Percentiles rank a stretch among this genome's conserved stretches.
These are phyloP conservation scores for Temnothorax rugatulus DNA, from an alignment of 2,888 invertebrate genomes.

Conservation along the genomic window DNA sequence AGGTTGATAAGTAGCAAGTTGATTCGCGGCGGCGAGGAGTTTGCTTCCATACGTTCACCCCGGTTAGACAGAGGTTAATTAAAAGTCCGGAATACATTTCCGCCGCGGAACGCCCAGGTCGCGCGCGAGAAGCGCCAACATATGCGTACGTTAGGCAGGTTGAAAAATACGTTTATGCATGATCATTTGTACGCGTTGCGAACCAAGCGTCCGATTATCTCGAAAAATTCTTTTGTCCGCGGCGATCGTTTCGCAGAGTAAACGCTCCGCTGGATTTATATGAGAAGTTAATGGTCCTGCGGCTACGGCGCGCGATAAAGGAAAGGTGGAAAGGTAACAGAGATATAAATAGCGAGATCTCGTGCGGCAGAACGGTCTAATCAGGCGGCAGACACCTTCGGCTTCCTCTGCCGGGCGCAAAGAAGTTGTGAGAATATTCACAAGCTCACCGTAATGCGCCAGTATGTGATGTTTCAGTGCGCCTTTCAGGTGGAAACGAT, in stretches of 20 bases:
- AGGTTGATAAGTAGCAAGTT: constrained; percentile 2
- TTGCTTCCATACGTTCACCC: constrained; percentile 30
- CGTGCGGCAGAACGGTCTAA: constrained; percentile 43
- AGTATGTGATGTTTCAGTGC: constrained; percentile 72
- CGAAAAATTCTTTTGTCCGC: constrained; percentile 33
- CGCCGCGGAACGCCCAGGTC: constrained; percentile 52
- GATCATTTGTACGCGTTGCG: constrained; percentile 24
- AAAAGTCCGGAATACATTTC: constrained; percentile 53
- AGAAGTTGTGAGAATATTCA: constrained; percentile 62
- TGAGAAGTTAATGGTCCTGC: constrained; percentile 18
- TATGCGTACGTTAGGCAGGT: constrained; percentile 19
- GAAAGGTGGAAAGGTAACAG: constrained; percentile 6
- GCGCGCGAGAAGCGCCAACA: constrained; percentile 8
- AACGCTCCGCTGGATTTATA: constrained; percentile 52
- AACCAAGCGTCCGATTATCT: constrained; percentile 41
- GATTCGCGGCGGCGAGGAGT: constrained; percentile 20
- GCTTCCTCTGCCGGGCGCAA: constrained; percentile 21
- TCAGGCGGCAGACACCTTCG: constrained; percentile 17
- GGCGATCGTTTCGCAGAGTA: constrained; percentile 48
- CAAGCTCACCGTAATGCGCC: constrained; percentile 69
- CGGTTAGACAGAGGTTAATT: constrained; percentile 56
- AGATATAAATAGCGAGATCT: constrained; percentile 41
- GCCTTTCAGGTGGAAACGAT: constrained; percentile 72
- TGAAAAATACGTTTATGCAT: constrained; percentile 42
- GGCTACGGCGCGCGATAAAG: neutral